A percentile compares a stretch with the other conserved stretches of the same genome.
Conservation (phyloP, 1,140 invertebrate genomes). For the Lanistes nyassanus region DNA sequence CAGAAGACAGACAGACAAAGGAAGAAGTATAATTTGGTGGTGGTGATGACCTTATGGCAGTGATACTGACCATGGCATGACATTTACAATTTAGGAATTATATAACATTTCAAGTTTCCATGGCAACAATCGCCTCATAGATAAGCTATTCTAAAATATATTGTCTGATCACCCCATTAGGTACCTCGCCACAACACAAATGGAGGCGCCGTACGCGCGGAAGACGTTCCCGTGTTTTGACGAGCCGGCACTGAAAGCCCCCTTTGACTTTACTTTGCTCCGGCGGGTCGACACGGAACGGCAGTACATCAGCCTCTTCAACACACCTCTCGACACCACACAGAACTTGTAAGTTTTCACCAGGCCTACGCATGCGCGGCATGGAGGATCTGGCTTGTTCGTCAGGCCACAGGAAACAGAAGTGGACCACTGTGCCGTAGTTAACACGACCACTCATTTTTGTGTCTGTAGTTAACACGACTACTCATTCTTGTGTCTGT, state of each 20-base stretch:
- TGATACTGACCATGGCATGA: background rate
- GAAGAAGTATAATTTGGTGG: background rate
- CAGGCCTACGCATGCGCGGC: too few species aligned
- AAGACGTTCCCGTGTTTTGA: constrained; percentile 95
- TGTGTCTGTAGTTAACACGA: too few species aligned
- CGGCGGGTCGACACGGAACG: constrained; percentile 68
- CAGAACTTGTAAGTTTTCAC: constrained; percentile 7
- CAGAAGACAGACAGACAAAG: background rate
- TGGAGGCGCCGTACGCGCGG: constrained; percentile 86
- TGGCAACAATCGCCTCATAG: too few species aligned
- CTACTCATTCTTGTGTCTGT: too few species aligned
- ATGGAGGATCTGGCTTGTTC: too few species aligned
- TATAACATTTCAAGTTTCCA: too few species aligned
- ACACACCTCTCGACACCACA: constrained; percentile 73
- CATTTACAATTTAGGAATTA: background rate
- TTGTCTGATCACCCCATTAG: background rate
- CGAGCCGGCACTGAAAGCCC: constrained; percentile 89
- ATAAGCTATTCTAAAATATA: too few species aligned
- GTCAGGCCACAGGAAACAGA: too few species aligned
- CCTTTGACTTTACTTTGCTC: constrained; percentile 79
- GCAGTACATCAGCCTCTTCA: constrained; percentile 78
- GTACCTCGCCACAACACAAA: constrained; percentile 71
- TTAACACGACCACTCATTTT: too few species aligned
- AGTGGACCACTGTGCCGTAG: too few species aligned
- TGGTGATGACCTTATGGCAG: background rate